Evolutionary conservation across 1,140 invertebrate species (phyloP).

Genomic region (Drosophila trapezifrons): DNA sequence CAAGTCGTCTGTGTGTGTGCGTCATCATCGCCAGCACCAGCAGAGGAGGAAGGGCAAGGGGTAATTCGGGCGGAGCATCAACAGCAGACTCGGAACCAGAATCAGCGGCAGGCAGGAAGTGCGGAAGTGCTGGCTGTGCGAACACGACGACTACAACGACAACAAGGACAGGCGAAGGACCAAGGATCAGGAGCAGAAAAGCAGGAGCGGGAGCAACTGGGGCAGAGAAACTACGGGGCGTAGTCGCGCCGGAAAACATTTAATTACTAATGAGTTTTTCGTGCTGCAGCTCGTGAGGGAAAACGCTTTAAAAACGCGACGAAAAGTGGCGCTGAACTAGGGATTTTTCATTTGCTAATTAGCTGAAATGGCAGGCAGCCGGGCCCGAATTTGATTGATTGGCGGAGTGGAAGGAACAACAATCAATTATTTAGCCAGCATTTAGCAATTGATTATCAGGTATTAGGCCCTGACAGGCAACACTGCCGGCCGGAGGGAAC

Average conservation of each 20-base stretch:
- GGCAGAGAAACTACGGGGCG: conserved; percentile 70
- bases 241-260: conserved; percentile 76
- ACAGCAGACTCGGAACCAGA: conserved; percentile 43
- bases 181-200: conserved; percentile 9
- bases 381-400: conserved; percentile 67
- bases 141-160: conserved; percentile 61
- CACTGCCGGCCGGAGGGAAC: too few relatives aligned
- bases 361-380: conserved; percentile 39
- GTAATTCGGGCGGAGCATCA: conserved; percentile 10
- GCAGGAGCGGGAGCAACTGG: conserved; percentile 8
- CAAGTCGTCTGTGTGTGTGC: conserved; percentile 17
- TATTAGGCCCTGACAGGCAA: conserved; percentile 63
- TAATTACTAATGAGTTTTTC: conserved; percentile 81
- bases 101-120: conserved; percentile 52
- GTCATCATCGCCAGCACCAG: conserved; percentile 22
- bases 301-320: conserved; percentile 64
- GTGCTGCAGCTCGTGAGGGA: conserved; percentile 54
- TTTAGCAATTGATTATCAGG: conserved; percentile 78
- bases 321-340: conserved; percentile 35
- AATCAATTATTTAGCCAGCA: conserved; percentile 72
- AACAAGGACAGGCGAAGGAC: conserved; percentile 35
- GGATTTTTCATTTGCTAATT: conserved; percentile 81
- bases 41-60: not conserved
- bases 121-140: conserved; percentile 75
- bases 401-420: conserved; percentile 19